phyloP scores from a whole-genome alignment of 2,797 vertebrate species.

The Glossophaga mutica region DNA sequence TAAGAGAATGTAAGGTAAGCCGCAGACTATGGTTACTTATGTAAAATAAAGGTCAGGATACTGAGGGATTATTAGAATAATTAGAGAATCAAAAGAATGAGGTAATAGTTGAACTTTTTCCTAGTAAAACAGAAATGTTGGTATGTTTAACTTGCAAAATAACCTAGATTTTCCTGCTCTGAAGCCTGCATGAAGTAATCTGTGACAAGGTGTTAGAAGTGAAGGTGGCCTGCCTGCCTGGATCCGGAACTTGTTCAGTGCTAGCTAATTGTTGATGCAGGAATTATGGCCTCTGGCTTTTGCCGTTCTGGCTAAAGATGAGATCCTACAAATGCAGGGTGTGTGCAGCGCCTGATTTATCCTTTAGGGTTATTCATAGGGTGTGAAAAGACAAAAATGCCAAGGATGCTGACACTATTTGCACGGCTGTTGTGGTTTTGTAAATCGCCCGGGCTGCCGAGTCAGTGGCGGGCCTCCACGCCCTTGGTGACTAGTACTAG shows the following conservation, averaged over 20 bases:
- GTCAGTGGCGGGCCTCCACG: not conserved
- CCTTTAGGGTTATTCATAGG: not conserved
- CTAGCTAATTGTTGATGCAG: not conserved
- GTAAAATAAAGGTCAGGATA: not conserved
- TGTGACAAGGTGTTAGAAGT: not conserved
- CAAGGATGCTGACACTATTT: not conserved
- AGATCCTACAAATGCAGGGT: not conserved
- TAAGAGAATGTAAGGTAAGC: not conserved
- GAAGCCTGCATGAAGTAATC: not conserved
- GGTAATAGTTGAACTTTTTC: not conserved
- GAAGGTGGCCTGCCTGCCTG: not conserved
- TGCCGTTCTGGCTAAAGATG: not conserved
- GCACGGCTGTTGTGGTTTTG: not conserved
- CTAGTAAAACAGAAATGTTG: not conserved
- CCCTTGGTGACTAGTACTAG: not conserved
- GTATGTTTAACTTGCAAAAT: conserved; percentile 16
- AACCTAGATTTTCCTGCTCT: not conserved
- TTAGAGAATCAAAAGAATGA: not conserved
- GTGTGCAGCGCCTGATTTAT: not conserved
- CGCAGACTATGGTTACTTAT: not conserved
- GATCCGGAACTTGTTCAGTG: not conserved
- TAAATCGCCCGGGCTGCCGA: not conserved
- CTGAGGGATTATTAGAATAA: not conserved
- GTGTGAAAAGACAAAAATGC: not conserved
- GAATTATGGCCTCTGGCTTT: not conserved